phyloP scores from a whole-genome alignment of 2,797 vertebrate genomes.

The Leptodactylus fallax region DNA sequence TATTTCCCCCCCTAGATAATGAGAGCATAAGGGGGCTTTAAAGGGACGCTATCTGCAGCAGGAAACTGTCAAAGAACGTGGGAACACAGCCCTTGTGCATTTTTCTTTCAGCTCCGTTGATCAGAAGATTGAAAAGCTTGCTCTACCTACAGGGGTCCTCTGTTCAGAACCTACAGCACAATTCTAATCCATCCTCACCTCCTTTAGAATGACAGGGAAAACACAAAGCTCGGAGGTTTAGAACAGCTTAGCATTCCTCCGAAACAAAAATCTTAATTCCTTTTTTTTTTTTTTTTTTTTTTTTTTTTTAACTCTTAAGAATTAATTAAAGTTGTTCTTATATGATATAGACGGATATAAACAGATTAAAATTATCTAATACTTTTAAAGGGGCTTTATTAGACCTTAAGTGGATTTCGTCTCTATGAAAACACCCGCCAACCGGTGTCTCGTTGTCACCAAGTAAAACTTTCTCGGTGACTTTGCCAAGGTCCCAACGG shows the following conservation, averaged over 20 bases:
- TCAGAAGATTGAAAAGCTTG: slow-evolving; percentile 83
- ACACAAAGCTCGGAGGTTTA: slow-evolving; percentile 80
- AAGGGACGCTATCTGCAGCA: slow-evolving; percentile 79
- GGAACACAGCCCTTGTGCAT: slow-evolving; percentile 83
- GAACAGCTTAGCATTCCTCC: slow-evolving; percentile 79
- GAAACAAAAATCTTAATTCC: slow-evolving; percentile 75
- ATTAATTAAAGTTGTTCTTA: slow-evolving; percentile 74
- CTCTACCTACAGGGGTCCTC: slow-evolving; percentile 81
- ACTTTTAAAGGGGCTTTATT: slow-evolving; percentile 62
- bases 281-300: slow-evolving; percentile 61
- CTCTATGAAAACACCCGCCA: slow-evolving; percentile 42
- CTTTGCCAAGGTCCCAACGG: slow-evolving; percentile 62
- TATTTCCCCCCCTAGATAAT: slow-evolving; percentile 73
- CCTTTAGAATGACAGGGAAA: slow-evolving; percentile 80
- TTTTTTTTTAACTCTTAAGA: slow-evolving; percentile 66
- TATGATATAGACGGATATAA: slow-evolving; percentile 72
- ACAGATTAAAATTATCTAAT: slow-evolving; percentile 71
- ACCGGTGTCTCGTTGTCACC: slow-evolving; percentile 64
- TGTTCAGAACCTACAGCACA: slow-evolving; percentile 82
- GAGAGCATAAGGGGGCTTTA: slow-evolving; percentile 76
- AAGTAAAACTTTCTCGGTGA: slow-evolving; percentile 65
- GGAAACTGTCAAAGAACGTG: slow-evolving; percentile 84
- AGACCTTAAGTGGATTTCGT: slow-evolving; percentile 52
- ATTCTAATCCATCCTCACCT: slow-evolving; percentile 84
- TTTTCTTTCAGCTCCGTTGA: slow-evolving; percentile 87